Base-by-base conservation (phyloP, 2,797 vertebrate species). In the Menidia menidia region DNA sequence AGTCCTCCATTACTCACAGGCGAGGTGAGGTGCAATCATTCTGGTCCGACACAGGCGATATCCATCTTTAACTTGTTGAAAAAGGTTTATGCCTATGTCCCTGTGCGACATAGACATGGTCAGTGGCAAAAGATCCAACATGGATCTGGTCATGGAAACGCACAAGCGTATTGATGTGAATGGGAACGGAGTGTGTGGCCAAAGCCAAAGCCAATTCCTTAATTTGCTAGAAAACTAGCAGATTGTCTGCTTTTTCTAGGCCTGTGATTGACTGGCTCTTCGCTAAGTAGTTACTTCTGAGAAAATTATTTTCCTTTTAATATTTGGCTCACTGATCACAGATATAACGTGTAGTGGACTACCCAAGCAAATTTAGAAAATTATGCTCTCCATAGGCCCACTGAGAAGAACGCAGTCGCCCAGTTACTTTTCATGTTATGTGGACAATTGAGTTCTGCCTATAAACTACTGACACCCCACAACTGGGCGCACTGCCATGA, bases 161-260 rank as follows among this genome's bases (percentile, higher is more conserved):
- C 25, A 25, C 25, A 25, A 25, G 25, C 25, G 25, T 25, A 25
- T 25, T 25, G 25, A 25, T 25, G 25, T 25, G 25, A 25, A 25
- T 25, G 25, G 25, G 25, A 25, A 25, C 2, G 25, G 25, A 25
- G 25, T 2, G 2, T 25, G 12, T 25, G 39, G 48, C 43, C 44
- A 50, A 57, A 25, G 25, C 25, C 15, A n/a, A n/a, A n/a, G n/a
- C n/a, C n/a, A n/a, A 56, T 4, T 64, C 11, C 56, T 75, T 51
- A 39, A 43, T 45, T 51, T 1, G 11, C 16, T 42, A 31, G 25
- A 72, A 75, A 66, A 70, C 32, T 31, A 58, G 42, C 16, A 65
- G 19, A 48, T 10, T 45, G 19, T 35, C 52, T 35, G 50, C 5
- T 52, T 44, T 61, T 19, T n/a, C 8, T 30, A 25, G 16, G 19